A percentile compares a stretch with the other conserved stretches of the same genome.
Evolutionary conservation across 2,113 vertebrate species (phyloP).

Genomic region (Sminthopsis crassicaudata): DNA sequence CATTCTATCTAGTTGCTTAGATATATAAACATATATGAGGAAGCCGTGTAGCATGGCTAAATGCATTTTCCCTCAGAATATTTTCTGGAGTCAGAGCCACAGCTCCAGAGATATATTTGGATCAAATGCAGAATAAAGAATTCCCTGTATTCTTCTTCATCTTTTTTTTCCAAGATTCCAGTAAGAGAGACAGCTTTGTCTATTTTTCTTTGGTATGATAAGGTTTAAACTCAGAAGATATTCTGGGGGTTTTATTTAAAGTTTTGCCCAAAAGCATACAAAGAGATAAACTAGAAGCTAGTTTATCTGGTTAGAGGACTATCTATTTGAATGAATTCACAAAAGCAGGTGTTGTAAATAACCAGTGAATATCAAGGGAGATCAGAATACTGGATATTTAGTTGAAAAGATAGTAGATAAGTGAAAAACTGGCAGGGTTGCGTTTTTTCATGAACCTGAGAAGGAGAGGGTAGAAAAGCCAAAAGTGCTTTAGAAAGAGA

Average conservation of each 20-base stretch:
- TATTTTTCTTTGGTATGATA: slow-evolving; percentile 57
- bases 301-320: slow-evolving; percentile 21
- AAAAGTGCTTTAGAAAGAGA: not conserved
- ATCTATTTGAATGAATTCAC: slow-evolving; percentile 21
- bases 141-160: slow-evolving; percentile 14
- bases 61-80: not conserved
- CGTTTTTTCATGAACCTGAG: slow-evolving; percentile 1
- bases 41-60: slow-evolving; percentile 5
- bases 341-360: not conserved
- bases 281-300: slow-evolving; percentile 24
- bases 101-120: not conserved
- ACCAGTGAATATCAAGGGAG: slow-evolving; percentile 34
- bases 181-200: slow-evolving; percentile 50
- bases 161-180: slow-evolving; percentile 37
- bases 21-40: slow-evolving; percentile 41
- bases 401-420: slow-evolving; percentile 36
- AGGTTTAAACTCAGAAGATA: slow-evolving; percentile 58
- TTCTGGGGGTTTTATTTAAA: slow-evolving; percentile 59
- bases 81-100: not conserved
- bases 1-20: slow-evolving; percentile 14
- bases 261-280: slow-evolving; percentile 48
- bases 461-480: slow-evolving; percentile 3
- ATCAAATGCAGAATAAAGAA: slow-evolving; percentile 39
- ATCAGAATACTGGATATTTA: slow-evolving; percentile 37
- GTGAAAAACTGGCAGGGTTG: not conserved